These are phyloP conservation scores for Euthynnus affinis DNA, from an alignment of 2,797 vertebrate genomes.

Conservation along the genomic window DNA sequence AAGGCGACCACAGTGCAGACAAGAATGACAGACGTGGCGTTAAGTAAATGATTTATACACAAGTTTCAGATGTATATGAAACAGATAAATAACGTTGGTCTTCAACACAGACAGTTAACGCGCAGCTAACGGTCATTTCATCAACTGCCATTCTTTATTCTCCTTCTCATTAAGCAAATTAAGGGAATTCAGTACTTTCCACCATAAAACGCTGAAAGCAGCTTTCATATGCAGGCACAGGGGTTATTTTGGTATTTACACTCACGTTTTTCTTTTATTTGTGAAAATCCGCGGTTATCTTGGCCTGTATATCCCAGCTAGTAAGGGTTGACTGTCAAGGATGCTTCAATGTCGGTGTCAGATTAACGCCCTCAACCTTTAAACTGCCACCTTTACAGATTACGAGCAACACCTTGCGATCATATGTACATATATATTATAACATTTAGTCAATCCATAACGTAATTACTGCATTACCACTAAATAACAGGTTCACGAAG, in stretches of 20 bases:
- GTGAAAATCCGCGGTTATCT: background rate
- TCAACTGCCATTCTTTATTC: no score
- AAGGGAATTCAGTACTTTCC: conserved; percentile 35
- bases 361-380: background rate
- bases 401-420: background rate
- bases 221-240: rapidly evolving
- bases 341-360: conserved; percentile 74
- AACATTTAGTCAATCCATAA: rapidly evolving
- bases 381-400: no score
- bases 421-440: rapidly evolving
- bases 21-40: background rate
- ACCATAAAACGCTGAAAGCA: background rate
- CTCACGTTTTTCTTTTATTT: rapidly evolving
- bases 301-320: background rate
- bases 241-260: rapidly evolving
- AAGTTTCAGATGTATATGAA: background rate
- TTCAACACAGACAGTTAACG: background rate
- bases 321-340: conserved; percentile 58
- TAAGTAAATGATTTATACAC: no score
- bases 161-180: background rate
- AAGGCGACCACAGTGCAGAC: background rate
- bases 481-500: background rate
- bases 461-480: rapidly evolving
- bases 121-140: no score
- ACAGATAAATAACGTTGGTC: background rate